Evolutionary conservation across 1,140 invertebrate species (phyloP).

Genomic region (Chlorops oryzae): DNA sequence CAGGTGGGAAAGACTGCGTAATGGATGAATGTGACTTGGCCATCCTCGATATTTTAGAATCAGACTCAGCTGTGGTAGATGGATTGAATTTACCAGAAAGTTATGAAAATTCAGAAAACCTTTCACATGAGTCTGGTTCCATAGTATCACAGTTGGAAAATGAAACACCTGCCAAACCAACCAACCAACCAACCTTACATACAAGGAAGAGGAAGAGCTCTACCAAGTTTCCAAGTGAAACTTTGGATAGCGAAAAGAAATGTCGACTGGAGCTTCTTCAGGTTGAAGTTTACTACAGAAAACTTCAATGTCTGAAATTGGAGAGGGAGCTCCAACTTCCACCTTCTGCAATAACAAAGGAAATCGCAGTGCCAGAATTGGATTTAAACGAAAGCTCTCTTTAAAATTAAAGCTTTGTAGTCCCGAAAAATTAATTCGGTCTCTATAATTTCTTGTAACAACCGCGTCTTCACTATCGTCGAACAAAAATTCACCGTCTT

Average conservation of each 20-base stretch:
- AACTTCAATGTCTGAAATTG: constrained; percentile 7
- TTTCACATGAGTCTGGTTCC: no score
- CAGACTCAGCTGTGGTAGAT: constrained; percentile 3
- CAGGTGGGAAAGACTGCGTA: neutral
- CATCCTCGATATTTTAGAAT: constrained; percentile 8
- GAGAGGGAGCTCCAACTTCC: constrained; percentile 6
- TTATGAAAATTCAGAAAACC: neutral
- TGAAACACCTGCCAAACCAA: no score
- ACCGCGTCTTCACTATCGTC: no score
- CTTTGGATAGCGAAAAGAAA: constrained; percentile 4
- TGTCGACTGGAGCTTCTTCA: constrained; percentile 1
- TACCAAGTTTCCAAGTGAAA: constrained; percentile 8
- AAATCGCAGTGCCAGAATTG: neutral
- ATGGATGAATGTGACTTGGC: neutral
- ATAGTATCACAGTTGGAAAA: no score
- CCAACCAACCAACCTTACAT: neutral
- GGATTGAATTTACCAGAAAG: constrained; percentile 8
- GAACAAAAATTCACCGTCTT: no score
- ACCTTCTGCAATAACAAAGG: neutral
- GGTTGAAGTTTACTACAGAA: constrained; percentile 6
- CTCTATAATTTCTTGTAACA: no score
- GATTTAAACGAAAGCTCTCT: no score
- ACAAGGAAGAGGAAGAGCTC: constrained; percentile 3
- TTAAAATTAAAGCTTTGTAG: no score
- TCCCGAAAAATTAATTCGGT: no score